Base-by-base conservation (phyloP, 2,888 invertebrate species). In the Axea sp. region DNA sequence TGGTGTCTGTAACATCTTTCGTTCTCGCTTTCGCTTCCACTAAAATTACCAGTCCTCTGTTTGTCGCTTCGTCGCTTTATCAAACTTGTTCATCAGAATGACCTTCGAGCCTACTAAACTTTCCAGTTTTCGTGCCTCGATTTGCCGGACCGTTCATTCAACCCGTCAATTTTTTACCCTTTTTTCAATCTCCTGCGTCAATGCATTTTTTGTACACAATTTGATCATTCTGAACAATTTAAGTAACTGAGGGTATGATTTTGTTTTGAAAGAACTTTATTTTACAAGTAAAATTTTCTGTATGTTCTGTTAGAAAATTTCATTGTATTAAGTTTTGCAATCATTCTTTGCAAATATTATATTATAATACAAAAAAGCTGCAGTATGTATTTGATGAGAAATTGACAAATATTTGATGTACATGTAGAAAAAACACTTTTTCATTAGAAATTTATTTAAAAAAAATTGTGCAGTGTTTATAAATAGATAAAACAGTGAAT, bases 71-170 rank as follows among this genome's bases (percentile, higher is more conserved):
- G 43, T 45, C 45, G 45, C 55, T 33, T 53, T 53, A 43, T 53
- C 53, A 35, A 51, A 68, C 43, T 41, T 30, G 59, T 41, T 60
- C 60, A 53, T 55, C 37, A 28, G 35, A 41, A 64, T 62, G 71
- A 71, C 62, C 71, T 69, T 49, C 57, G 15, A 60, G 71, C 57
- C 57, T 64, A 57, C 47, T 49, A 64, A 55, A 71, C 69, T 60
- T 49, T 22, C 57, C 55, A 64, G 49, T 64, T 71, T 71, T 64
- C 57, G 49, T 64, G 37, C 62, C 17, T 55, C 62, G 37, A 39
- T 55, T 47, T 22, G 57, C 33, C 55, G 31, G 57, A 71, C 47
- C 53, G 64, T 71, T 30, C 22, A 26, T 9, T 45, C 69, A 15
- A 35, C 45, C 69, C 53, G 51, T 31, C 30, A 9, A n/a, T 14